A percentile compares a stretch with the other conserved stretches of the same genome.
phyloP scores from a whole-genome alignment of 1,140 invertebrate genomes.

The Pomacea maculata region DNA sequence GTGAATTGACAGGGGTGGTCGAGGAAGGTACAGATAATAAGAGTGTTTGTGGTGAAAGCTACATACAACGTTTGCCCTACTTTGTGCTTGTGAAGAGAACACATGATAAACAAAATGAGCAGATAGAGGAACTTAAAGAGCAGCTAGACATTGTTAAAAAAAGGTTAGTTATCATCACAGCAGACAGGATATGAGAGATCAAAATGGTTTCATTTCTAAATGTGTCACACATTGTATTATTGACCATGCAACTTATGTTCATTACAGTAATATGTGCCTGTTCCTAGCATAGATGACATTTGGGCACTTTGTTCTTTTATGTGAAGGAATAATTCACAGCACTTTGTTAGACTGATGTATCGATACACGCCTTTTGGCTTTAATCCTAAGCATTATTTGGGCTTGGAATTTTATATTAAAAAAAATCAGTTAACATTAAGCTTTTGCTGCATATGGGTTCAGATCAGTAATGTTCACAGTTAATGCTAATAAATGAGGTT shows the following conservation, averaged over 20 bases:
- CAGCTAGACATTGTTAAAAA: constrained; percentile 59
- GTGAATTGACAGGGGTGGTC: constrained; percentile 50
- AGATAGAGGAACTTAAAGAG: constrained; percentile 52
- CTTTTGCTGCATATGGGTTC: too few relatives aligned
- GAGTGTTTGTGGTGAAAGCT: constrained; percentile 6
- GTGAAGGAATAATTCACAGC: too few relatives aligned
- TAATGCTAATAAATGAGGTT: too few relatives aligned
- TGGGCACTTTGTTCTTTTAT: too few relatives aligned
- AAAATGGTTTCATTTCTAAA: neutral
- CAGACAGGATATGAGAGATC: neutral
- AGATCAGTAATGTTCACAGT: too few relatives aligned
- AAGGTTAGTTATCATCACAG: constrained; percentile 35
- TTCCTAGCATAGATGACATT: too few relatives aligned
- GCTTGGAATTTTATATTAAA: too few relatives aligned
- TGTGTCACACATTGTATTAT: neutral
- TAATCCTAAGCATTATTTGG: neutral
- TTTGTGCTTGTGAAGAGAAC: constrained; percentile 54
- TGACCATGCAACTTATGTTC: neutral
- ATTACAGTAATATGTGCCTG: too few relatives aligned
- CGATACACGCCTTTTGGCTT: too few relatives aligned
- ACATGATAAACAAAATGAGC: constrained; percentile 41
- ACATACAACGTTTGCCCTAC: constrained; percentile 54
- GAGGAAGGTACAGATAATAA: constrained; percentile 25
- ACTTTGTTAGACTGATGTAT: too few relatives aligned
- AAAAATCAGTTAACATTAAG: too few relatives aligned